phyloP scores from a whole-genome alignment of 2,888 invertebrate genomes.

The Lepidocyrtoides sp. region DNA sequence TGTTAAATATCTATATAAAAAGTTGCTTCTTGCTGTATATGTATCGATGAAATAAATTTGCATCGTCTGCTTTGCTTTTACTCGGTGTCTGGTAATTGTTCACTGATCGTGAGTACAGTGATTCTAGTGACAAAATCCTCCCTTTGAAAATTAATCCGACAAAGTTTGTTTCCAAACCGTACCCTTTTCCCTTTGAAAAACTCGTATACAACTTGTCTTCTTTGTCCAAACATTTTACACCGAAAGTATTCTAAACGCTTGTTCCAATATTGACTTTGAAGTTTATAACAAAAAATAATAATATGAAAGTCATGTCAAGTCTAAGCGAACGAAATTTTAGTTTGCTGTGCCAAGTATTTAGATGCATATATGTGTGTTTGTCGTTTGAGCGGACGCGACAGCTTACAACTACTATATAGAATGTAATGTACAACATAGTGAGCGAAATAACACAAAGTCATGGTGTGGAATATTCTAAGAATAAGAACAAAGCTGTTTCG shows the following conservation, averaged over 20 bases:
- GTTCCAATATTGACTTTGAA: slow-evolving; percentile 71
- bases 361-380: too few species aligned
- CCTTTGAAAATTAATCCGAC: slow-evolving; percentile 57
- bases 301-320: neutral
- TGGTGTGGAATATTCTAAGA: too few species aligned
- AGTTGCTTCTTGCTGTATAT: neutral
- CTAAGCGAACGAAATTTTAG: neutral
- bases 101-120: neutral
- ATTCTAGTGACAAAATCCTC: neutral
- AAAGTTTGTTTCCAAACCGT: slow-evolving; percentile 40
- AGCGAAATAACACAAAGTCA: too few species aligned
- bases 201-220: slow-evolving; percentile 1
- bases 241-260: slow-evolving; percentile 42
- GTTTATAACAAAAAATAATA: slow-evolving; percentile 32
- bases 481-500: neutral
- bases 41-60: neutral
- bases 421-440: too few species aligned
- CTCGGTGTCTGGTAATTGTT: slow-evolving; percentile 21
- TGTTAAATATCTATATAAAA: slow-evolving; percentile 30
- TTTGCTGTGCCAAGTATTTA: neutral
- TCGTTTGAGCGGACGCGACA: neutral
- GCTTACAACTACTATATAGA: too few species aligned
- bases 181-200: neutral
- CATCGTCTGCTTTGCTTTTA: neutral
- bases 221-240: neutral